phyloP scores from a whole-genome alignment of 2,888 invertebrate species.

The Melinaea menophilus region DNA sequence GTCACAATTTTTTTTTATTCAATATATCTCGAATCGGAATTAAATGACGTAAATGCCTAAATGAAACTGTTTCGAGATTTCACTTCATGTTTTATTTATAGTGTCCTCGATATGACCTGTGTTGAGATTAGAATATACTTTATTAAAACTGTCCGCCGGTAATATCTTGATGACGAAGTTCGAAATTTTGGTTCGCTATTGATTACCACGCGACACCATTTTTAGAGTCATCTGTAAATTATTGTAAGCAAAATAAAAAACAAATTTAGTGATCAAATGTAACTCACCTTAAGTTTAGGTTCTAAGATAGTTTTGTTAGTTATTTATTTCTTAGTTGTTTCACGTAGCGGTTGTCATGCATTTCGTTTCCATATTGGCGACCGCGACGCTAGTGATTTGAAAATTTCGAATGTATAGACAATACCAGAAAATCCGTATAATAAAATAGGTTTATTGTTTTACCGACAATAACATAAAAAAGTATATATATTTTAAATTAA shows the following conservation, averaged over 20 bases:
- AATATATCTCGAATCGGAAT: conserved; percentile 14
- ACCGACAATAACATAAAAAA: too few relatives aligned
- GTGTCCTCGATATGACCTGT: conserved; percentile 28
- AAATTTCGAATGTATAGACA: conserved; percentile 9
- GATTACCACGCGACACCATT: conserved; percentile 24
- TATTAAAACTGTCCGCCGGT: conserved; percentile 52
- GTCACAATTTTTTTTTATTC: conserved; percentile 16
- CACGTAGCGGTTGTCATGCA: conserved; percentile 68
- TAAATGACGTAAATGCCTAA: conserved; percentile 37
- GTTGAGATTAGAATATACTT: conserved; percentile 23
- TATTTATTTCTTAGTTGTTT: conserved; percentile 71
- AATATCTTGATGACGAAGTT: conserved; percentile 44
- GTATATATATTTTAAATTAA: too few relatives aligned
- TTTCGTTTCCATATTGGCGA: conserved; percentile 71
- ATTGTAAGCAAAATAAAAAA: conserved; percentile 15
- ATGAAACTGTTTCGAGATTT: conserved; percentile 40
- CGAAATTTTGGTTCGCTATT: conserved; percentile 33
- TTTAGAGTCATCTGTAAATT: conserved; percentile 12
- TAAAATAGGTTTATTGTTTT: background rate
- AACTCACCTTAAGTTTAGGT: conserved; percentile 59
- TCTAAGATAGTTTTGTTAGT: conserved; percentile 54
- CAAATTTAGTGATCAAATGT: conserved; percentile 30
- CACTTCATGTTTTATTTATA: conserved; percentile 42
- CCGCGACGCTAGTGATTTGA: conserved; percentile 55
- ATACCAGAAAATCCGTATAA: conserved; percentile 7